A percentile compares a stretch with the other conserved stretches of the same genome.
Conservation (phyloP, 2,797 vertebrate genomes). For the Sebastes variabilis region DNA sequence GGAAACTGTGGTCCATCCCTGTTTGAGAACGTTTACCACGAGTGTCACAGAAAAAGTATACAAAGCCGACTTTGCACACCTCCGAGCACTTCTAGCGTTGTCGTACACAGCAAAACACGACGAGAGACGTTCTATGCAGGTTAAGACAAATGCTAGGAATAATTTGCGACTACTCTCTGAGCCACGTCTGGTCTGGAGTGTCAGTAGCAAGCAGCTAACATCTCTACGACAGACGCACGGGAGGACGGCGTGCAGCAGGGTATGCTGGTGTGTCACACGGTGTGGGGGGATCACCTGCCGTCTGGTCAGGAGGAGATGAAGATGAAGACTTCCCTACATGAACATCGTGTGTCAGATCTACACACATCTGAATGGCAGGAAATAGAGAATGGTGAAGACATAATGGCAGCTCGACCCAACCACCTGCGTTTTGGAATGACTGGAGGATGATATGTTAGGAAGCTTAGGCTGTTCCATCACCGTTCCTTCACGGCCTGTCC, state of each 20-base stretch:
- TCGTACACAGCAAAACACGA: constrained; percentile 18
- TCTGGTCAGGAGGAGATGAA: constrained; percentile 4
- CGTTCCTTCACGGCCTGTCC: background rate
- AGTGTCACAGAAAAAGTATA: constrained; percentile 20
- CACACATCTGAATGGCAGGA: constrained; percentile 32
- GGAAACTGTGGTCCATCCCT: background rate
- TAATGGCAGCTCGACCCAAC: constrained; percentile 34
- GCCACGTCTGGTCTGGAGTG: constrained; percentile 1
- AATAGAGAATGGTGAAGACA: constrained; percentile 22
- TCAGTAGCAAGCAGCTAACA: constrained; percentile 28
- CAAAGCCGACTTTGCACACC: constrained; percentile 26
- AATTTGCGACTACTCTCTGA: background rate
- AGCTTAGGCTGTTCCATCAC: constrained; percentile 25
- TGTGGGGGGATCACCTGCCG: background rate
- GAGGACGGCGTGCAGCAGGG: constrained; percentile 23
- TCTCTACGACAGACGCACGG: constrained; percentile 30
- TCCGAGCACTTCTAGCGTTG: constrained; percentile 12
- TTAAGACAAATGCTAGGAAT: constrained; percentile 30
- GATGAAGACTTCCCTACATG: background rate
- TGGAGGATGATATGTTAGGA: constrained; percentile 57
- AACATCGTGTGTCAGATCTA: background rate
- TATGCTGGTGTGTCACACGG: constrained; percentile 50
- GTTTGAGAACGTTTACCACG: constrained; percentile 5
- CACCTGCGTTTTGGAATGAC: constrained; percentile 58
- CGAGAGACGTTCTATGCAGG: constrained; percentile 5